Base-by-base conservation (phyloP, 2,113 vertebrate genomes). In the Sinocyclocheilus rhinocerous region DNA sequence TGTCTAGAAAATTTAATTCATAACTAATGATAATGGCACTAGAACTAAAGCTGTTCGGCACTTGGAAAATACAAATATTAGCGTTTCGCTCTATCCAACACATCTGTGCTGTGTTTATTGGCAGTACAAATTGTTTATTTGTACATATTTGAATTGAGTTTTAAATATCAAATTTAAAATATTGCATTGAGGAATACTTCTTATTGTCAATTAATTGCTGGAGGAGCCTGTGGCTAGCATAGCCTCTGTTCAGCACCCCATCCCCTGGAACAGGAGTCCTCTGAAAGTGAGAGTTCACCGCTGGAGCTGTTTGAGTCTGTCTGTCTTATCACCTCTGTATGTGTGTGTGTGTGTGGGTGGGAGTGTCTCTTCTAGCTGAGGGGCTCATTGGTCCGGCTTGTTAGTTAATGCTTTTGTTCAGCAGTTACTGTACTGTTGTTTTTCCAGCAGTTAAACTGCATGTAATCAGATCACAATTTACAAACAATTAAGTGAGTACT, bases 151-250 rank as follows among this genome's bases (percentile, higher is more conserved):
- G 63, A 80, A 63, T 39, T 52, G 24, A 76, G 57, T 45, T 59
- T 61, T 18, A 48, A 65, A n/a, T 69, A 59, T 52, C 15, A 67
- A 22, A 22, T 83, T 16, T 52, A 2, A 4, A 52, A 48, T 72
- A 45, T 15, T 63, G 39, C 22, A 9, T 52, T 15, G 11, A 63
- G 22, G 20, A 36, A 24, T 76, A 16, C 0, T 52, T 52, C 45
- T 76, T 9, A 86, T 87, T 87, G 33, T 83, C 79, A 52, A 82
- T 89, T 91, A 89, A 91, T 91, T 89, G 84, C 88, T 89, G 84
- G 50, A 67, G 42, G 76, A 67, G 65, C 89, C 86, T 29, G 20
- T 89, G 84, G 87, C 83, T 26, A 59, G 63, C 55, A 52, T 78
- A 86, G 50, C 52, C 81, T 65, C 73, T 48, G 55, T 36, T 77